These are phyloP conservation scores for Crocallis elinguaria DNA, from an alignment of 2,888 invertebrate species.

Conservation along the genomic window DNA sequence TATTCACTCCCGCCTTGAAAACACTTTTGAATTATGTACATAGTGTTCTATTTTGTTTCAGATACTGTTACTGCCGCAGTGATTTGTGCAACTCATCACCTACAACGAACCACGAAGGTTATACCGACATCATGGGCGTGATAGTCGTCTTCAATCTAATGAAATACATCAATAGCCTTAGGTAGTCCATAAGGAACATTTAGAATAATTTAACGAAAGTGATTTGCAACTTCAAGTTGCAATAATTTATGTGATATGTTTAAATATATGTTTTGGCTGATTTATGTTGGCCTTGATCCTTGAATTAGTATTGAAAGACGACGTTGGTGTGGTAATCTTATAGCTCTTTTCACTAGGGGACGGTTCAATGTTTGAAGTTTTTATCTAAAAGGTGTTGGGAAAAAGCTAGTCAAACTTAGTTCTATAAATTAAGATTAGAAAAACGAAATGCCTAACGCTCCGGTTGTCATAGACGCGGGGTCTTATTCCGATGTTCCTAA, in stretches of 20 bases:
- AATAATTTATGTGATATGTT: constrained; percentile 45
- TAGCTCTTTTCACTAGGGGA: too few relatives aligned
- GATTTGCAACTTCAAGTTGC: constrained; percentile 39
- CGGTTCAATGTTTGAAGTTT: not conserved
- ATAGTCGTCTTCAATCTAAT: constrained; percentile 86
- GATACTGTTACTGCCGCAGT: constrained; percentile 90
- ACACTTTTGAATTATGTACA: too few relatives aligned
- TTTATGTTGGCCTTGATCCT: constrained; percentile 2
- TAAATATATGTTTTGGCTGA: constrained; percentile 12
- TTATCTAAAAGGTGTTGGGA: not conserved
- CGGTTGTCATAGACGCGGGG: too few relatives aligned
- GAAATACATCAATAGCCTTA: constrained; percentile 85
- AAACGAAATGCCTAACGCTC: too few relatives aligned
- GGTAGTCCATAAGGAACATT: constrained; percentile 51
- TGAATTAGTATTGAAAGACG: not conserved
- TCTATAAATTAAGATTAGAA: too few relatives aligned
- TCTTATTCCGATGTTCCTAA: too few relatives aligned
- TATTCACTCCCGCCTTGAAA: too few relatives aligned
- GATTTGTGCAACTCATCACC: constrained; percentile 89
- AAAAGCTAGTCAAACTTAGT: not conserved
- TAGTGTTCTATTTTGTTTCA: constrained; percentile 47
- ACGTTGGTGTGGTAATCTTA: too few relatives aligned
- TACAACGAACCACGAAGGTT: constrained; percentile 73
- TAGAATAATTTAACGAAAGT: constrained; percentile 39
- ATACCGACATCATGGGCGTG: constrained; percentile 86